Percentiles rank a stretch among this genome's conserved stretches.
Evolutionary conservation across 2,797 vertebrate genomes (phyloP).

Genomic region (Pipistrellus pipistrellus): DNA sequence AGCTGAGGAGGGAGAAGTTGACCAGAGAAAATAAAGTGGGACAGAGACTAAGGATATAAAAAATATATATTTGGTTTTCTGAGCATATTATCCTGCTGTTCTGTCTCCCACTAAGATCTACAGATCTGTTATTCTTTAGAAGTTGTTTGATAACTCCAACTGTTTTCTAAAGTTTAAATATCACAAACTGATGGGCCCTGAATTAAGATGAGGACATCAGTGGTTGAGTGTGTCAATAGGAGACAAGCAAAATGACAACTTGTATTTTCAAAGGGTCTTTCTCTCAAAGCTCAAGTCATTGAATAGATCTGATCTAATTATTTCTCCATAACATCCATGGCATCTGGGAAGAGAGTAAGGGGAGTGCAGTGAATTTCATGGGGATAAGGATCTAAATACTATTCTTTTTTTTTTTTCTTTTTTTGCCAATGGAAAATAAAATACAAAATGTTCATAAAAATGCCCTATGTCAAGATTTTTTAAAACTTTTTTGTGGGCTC

Average conservation of each 20-base stretch:
- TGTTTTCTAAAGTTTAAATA: slow-evolving; percentile 77
- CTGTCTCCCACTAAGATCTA: slow-evolving; percentile 70
- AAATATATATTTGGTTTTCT: slow-evolving; percentile 50
- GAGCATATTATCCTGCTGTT: slow-evolving; percentile 63
- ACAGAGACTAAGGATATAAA: slow-evolving; percentile 34
- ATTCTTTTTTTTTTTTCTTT: background rate
- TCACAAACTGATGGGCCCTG: slow-evolving; percentile 56
- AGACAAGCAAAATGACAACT: slow-evolving; percentile 52
- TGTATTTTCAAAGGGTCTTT: slow-evolving; percentile 64
- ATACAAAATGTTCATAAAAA: background rate
- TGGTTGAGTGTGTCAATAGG: slow-evolving; percentile 41
- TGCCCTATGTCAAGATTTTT: background rate
- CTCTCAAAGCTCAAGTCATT: slow-evolving; percentile 49
- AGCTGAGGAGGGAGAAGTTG: background rate
- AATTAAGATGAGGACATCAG: slow-evolving; percentile 63
- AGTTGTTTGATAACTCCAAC: slow-evolving; percentile 73
- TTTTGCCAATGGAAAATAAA: slow-evolving; percentile 8
- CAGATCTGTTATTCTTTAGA: slow-evolving; percentile 72
- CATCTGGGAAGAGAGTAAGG: slow-evolving; percentile 27
- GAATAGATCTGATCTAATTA: slow-evolving; percentile 63
- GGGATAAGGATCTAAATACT: background rate
- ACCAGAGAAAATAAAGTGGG: slow-evolving; percentile 17
- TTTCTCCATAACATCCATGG: background rate
- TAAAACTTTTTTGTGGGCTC: background rate
- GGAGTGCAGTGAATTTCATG: background rate